Conservation (phyloP, 2,113 vertebrate genomes). For the Gymnobelideus leadbeateri region DNA sequence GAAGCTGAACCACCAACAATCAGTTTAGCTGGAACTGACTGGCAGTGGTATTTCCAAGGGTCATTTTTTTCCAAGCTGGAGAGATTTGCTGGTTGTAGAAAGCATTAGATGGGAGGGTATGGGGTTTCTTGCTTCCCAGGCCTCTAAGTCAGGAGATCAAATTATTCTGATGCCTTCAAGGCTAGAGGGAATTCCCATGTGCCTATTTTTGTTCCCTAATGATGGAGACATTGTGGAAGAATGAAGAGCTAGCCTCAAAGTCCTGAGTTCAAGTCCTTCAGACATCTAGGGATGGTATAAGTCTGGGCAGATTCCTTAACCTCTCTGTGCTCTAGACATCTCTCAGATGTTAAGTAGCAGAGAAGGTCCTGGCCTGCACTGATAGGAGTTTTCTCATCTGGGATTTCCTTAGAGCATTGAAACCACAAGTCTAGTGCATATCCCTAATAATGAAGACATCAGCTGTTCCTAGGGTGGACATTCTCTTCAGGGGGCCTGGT, state of each 20-base stretch:
- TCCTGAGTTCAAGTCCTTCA: not conserved
- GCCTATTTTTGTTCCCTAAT: not conserved
- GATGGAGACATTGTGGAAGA: not conserved
- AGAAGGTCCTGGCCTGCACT: not conserved
- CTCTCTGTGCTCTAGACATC: not conserved
- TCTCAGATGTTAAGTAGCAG: not conserved
- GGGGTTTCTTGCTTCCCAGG: slow-evolving; percentile 3
- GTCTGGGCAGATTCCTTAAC: not conserved
- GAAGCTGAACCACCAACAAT: not conserved
- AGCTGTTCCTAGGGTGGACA: not conserved
- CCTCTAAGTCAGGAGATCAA: slow-evolving; percentile 9
- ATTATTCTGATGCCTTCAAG: not conserved
- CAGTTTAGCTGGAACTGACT: not conserved
- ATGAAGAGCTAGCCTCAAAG: not conserved
- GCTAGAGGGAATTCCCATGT: not conserved
- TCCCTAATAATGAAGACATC: not conserved
- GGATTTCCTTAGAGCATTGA: not conserved
- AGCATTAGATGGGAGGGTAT: not conserved
- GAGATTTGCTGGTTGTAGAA: not conserved
- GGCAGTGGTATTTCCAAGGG: not conserved
- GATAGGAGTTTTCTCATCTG: not conserved
- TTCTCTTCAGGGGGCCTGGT: not conserved
- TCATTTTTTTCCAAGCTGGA: not conserved
- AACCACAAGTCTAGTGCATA: not conserved
- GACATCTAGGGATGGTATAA: not conserved